phyloP scores from a whole-genome alignment of 2,797 vertebrate species.

The Hoplostethus atlanticus region DNA sequence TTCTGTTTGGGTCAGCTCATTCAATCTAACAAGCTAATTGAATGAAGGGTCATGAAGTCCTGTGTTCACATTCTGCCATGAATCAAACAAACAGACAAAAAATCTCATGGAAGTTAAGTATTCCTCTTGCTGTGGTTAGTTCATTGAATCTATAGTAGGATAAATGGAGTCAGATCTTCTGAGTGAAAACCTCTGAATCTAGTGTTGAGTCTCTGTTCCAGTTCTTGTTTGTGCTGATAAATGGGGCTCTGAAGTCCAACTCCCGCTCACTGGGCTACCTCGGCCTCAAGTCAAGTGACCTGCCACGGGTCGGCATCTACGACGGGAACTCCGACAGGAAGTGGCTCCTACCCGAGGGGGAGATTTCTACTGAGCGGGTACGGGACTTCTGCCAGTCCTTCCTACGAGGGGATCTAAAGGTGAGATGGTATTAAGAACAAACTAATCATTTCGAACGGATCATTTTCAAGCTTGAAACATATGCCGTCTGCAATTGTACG shows the following conservation, averaged over 20 bases:
- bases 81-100: not conserved
- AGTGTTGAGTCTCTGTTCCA: slow-evolving; percentile 62
- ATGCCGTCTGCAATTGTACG: too few species aligned
- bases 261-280: slow-evolving; percentile 87
- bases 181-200: too few species aligned
- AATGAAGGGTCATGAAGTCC: not conserved
- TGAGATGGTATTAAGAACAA: slow-evolving; percentile 37
- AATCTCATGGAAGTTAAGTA: not conserved
- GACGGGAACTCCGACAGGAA: slow-evolving; percentile 83
- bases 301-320: slow-evolving; percentile 91
- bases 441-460: too few species aligned
- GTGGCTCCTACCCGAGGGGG: slow-evolving; percentile 83
- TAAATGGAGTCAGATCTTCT: not conserved
- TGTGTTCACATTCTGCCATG: not conserved
- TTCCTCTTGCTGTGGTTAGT: not conserved
- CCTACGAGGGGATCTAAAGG: slow-evolving; percentile 82
- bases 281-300: slow-evolving; percentile 85
- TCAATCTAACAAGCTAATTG: too few species aligned
- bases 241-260: slow-evolving; percentile 86
- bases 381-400: slow-evolving; percentile 89
- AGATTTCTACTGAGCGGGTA: slow-evolving; percentile 84
- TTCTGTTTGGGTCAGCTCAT: not conserved
- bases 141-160: not conserved
- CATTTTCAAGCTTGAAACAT: too few species aligned
- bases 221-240: slow-evolving; percentile 93